phyloP scores from a whole-genome alignment of 2,888 invertebrate genomes.

The Xylophagus ater region DNA sequence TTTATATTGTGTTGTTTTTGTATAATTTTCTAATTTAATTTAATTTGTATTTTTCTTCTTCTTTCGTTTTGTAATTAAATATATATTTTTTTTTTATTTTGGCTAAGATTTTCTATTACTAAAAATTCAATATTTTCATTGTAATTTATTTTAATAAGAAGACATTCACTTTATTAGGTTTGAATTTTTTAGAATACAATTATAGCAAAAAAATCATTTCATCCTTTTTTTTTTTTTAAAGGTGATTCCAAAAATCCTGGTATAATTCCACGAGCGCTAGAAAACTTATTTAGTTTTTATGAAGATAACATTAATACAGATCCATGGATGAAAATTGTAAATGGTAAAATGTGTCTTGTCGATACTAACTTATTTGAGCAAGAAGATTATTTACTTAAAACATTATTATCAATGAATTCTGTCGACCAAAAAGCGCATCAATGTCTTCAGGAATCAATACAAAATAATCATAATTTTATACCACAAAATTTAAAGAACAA shows the following conservation, averaged over 20 bases:
- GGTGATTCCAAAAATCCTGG: slow-evolving; percentile 46
- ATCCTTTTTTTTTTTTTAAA: not conserved
- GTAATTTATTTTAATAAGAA: too few relatives aligned
- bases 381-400: slow-evolving; percentile 22
- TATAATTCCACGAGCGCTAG: slow-evolving; percentile 44
- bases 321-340: slow-evolving; percentile 28
- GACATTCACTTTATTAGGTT: slow-evolving; percentile 58
- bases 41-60: too few relatives aligned
- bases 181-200: too few relatives aligned
- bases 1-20: too few relatives aligned
- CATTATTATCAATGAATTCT: not conserved
- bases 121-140: too few relatives aligned
- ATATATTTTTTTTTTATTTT: too few relatives aligned
- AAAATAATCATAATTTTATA: slow-evolving; percentile 1
- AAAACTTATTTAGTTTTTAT: slow-evolving; percentile 27
- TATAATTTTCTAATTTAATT: too few relatives aligned
- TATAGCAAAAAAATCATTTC: too few relatives aligned
- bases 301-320: slow-evolving; percentile 14
- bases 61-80: too few relatives aligned
- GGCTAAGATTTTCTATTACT: too few relatives aligned
- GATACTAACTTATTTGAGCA: slow-evolving; percentile 19
- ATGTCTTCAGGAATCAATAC: not conserved
- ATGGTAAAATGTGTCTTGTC: slow-evolving; percentile 25
- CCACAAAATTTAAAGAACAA: slow-evolving; percentile 24
- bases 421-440: not conserved